phyloP scores from a whole-genome alignment of 35 echinoderm and acorn worm genomes.

The Ptychodera flava region DNA sequence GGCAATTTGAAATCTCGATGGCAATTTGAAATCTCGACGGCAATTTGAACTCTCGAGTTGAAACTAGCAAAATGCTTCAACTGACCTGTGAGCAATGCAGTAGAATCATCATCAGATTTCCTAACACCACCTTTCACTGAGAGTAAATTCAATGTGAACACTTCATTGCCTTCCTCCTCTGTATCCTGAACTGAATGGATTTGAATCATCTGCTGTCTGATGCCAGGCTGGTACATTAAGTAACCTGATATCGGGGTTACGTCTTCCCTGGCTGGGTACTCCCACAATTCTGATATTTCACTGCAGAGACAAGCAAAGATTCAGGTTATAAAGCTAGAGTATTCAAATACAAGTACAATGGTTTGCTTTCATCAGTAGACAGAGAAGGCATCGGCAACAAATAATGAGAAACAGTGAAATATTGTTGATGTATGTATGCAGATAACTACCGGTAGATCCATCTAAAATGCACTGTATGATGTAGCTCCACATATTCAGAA shows the following conservation, averaged over 20 bases:
- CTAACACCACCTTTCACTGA: constrained; percentile 65
- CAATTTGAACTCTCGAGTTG: too few relatives aligned
- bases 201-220: constrained; percentile 13
- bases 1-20: too few relatives aligned
- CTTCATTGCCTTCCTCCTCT: constrained; percentile 91
- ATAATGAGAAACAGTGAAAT: too few relatives aligned
- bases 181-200: constrained; percentile 58
- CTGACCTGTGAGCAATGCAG: constrained; percentile 69
- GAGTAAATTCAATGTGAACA: constrained; percentile 75
- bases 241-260: constrained; percentile 67
- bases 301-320: constrained; percentile 20
- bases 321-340: not conserved
- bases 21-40: too few relatives aligned
- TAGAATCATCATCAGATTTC: constrained; percentile 43
- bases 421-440: too few relatives aligned
- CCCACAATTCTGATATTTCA: constrained; percentile 75
- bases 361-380: too few relatives aligned
- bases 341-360: too few relatives aligned
- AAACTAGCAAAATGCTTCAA: too few relatives aligned
- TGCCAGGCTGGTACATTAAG: constrained; percentile 56
- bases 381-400: too few relatives aligned
- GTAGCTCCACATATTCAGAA: too few relatives aligned
- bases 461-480: too few relatives aligned
- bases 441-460: too few relatives aligned
- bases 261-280: constrained; percentile 49